Conservation (phyloP, 2,888 invertebrate species). For the Oeneis ivallda region DNA sequence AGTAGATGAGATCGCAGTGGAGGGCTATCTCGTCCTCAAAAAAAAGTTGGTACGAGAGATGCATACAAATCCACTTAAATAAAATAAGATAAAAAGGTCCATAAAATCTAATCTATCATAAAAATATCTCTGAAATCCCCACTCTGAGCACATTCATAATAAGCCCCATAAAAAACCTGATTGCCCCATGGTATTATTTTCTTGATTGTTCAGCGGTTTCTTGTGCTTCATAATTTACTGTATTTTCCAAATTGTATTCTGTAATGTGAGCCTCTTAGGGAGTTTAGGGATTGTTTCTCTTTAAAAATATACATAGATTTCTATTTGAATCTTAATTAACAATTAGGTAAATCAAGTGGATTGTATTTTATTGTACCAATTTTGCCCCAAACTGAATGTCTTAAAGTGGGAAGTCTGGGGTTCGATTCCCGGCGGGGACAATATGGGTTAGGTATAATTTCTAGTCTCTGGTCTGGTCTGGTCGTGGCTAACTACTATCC, state of each 20-base stretch:
- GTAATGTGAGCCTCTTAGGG: conserved; percentile 13
- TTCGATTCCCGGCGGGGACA: no score
- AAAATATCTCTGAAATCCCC: conserved; percentile 24
- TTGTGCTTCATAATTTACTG: conserved; percentile 22
- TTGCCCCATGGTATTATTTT: conserved; percentile 23
- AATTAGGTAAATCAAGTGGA: no score
- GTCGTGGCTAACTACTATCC: no score
- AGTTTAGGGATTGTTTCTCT: conserved; percentile 7
- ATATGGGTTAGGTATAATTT: no score
- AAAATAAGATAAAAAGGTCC: conserved; percentile 10
- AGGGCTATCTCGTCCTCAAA: no score
- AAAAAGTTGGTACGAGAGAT: background rate
- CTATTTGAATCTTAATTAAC: background rate
- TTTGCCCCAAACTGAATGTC: background rate
- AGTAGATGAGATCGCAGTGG: no score
- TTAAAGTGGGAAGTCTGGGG: no score
- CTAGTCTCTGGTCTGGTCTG: no score
- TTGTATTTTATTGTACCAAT: background rate
- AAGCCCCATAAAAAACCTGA: conserved; percentile 24
- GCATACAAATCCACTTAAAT: conserved; percentile 3
- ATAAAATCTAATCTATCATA: conserved; percentile 25
- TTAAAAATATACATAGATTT: background rate
- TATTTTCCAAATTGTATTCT: conserved; percentile 19
- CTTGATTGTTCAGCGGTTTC: conserved; percentile 26
- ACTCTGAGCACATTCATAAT: conserved; percentile 21